phyloP scores from a whole-genome alignment of 2,113 vertebrate genomes.

The Athene noctua region DNA sequence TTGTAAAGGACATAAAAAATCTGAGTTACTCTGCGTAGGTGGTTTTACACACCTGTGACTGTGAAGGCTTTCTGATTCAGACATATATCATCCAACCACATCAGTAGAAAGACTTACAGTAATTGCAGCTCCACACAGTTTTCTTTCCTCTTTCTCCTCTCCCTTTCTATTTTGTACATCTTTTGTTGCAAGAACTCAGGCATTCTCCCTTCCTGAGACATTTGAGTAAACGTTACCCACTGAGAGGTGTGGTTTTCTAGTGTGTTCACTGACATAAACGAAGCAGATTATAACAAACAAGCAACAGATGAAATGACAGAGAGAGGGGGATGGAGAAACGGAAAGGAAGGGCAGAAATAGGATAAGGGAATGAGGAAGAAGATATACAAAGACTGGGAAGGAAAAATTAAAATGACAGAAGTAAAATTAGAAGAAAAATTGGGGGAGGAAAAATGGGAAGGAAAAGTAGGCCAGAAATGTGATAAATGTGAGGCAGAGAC shows the following conservation, averaged over 20 bases:
- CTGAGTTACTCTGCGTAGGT: background rate
- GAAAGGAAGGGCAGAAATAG: background rate
- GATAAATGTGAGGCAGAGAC: background rate
- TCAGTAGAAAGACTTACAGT: slow-evolving; percentile 6
- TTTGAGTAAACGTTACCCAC: background rate
- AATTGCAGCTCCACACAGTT: background rate
- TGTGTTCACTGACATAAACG: background rate
- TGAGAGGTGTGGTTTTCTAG: background rate
- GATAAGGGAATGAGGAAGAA: background rate
- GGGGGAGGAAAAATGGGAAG: background rate
- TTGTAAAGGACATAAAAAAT: slow-evolving; percentile 53
- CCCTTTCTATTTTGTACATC: background rate
- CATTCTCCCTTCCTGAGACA: background rate
- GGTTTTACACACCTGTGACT: slow-evolving; percentile 46
- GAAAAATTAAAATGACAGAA: background rate
- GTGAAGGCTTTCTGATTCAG: slow-evolving; percentile 9
- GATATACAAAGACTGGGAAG: background rate
- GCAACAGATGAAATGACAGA: background rate
- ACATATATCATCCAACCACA: background rate
- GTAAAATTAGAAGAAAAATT: background rate
- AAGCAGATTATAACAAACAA: background rate
- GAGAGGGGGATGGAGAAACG: background rate
- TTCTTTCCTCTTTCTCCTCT: slow-evolving; percentile 13
- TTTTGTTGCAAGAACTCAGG: background rate
- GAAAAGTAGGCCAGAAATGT: background rate